These are phyloP conservation scores for Catagonus wagneri DNA, from an alignment of 2,113 vertebrate genomes.

Conservation along the genomic window DNA sequence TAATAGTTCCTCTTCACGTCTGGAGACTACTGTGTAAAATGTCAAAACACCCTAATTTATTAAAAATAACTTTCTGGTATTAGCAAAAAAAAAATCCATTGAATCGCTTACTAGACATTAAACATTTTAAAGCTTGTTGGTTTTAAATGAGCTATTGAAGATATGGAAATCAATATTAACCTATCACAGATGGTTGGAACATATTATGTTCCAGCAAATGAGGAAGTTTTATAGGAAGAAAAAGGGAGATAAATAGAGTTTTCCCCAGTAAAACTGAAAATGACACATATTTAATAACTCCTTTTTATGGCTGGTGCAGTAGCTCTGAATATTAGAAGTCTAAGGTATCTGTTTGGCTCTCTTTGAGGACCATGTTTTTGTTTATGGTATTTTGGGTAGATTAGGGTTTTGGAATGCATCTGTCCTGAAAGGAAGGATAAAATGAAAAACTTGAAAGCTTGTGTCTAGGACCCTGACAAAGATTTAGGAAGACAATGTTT, in stretches of 20 bases:
- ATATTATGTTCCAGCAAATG: slow-evolving; percentile 70
- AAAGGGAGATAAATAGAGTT: slow-evolving; percentile 69
- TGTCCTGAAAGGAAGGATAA: slow-evolving; percentile 13
- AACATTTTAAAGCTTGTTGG: slow-evolving; percentile 81
- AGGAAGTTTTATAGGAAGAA: slow-evolving; percentile 55
- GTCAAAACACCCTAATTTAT: slow-evolving; percentile 76
- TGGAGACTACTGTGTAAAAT: slow-evolving; percentile 63
- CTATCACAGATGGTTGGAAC: slow-evolving; percentile 74
- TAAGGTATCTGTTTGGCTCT: background rate
- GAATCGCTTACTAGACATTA: slow-evolving; percentile 79
- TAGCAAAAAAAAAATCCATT: slow-evolving; percentile 69
- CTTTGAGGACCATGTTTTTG: background rate
- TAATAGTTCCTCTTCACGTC: slow-evolving; percentile 69
- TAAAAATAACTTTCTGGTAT: slow-evolving; percentile 79
- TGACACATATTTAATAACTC: slow-evolving; percentile 64
- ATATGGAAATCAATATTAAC: slow-evolving; percentile 79
- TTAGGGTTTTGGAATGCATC: slow-evolving; percentile 29
- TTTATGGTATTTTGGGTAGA: background rate
- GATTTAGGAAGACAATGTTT: slow-evolving; percentile 16
- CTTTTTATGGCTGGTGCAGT: slow-evolving; percentile 35
- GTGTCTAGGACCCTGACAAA: background rate
- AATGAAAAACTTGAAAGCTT: background rate
- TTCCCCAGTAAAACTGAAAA: slow-evolving; percentile 68
- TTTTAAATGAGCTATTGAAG: slow-evolving; percentile 78
- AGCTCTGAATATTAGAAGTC: slow-evolving; percentile 22